phyloP scores from a whole-genome alignment of 2,797 vertebrate genomes.

The Remorina albescens region DNA sequence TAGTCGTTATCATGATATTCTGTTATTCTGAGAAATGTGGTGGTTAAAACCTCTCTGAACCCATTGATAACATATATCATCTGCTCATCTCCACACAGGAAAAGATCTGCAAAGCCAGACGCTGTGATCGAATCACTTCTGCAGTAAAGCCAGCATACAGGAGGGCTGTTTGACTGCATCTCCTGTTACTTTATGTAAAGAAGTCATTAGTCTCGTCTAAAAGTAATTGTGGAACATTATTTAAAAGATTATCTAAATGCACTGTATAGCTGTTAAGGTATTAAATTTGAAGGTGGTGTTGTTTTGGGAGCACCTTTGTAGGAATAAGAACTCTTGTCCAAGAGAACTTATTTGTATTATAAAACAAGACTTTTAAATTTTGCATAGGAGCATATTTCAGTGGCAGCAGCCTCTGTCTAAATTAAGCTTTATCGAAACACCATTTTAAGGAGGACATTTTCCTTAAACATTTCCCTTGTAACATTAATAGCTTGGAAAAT shows the following conservation, averaged over 20 bases:
- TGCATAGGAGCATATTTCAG: slow-evolving; percentile 26
- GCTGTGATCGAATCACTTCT: slow-evolving; percentile 94
- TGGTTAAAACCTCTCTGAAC: slow-evolving; percentile 18
- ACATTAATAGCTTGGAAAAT: slow-evolving; percentile 12
- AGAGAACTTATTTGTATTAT: slow-evolving; percentile 47
- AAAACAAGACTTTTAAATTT: slow-evolving; percentile 28
- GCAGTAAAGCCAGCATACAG: slow-evolving; percentile 84
- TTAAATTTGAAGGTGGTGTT: slow-evolving; percentile 56
- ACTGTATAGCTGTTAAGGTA: slow-evolving; percentile 61
- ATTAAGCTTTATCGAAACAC: not conserved
- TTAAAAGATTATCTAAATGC: slow-evolving; percentile 57
- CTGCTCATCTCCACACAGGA: slow-evolving; percentile 85
- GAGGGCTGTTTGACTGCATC: slow-evolving; percentile 18
- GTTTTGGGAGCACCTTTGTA: slow-evolving; percentile 13
- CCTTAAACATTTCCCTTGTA: not conserved
- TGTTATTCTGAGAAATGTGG: slow-evolving; percentile 67
- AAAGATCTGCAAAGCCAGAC: slow-evolving; percentile 94
- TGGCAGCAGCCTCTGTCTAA: slow-evolving; percentile 9
- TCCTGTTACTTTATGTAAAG: slow-evolving; percentile 48
- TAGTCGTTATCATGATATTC: slow-evolving; percentile 15
- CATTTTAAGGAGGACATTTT: not conserved
- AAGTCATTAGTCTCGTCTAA: slow-evolving; percentile 37
- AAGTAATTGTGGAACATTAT: slow-evolving; percentile 49
- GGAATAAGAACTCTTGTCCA: slow-evolving; percentile 44
- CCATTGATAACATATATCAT: slow-evolving; percentile 59